phyloP scores from a whole-genome alignment of 1,140 invertebrate genomes.

The Aculops lycopersici region DNA sequence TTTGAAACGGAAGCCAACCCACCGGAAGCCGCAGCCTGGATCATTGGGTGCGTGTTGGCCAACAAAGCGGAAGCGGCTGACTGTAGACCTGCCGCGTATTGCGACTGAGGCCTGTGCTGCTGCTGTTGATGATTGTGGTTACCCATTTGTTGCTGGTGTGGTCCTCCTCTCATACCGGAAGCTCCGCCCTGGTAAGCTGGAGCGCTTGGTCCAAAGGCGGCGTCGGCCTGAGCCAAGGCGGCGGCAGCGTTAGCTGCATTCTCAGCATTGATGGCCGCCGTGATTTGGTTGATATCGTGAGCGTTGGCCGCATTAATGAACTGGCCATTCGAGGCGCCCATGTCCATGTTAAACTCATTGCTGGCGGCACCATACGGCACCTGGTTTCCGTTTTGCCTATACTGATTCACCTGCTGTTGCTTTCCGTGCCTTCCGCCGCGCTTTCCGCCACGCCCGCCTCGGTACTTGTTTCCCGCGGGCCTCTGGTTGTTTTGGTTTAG shows the following conservation, averaged over 20 bases:
- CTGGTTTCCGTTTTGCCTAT: not conserved
- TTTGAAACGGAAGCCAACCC: not conserved
- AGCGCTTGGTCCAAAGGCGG: not conserved
- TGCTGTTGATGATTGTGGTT: not conserved
- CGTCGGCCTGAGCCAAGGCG: not conserved
- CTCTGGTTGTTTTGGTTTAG: not conserved
- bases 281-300: not conserved
- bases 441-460: not conserved
- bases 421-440: not conserved
- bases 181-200: not conserved
- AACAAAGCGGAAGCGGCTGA: too few species aligned
- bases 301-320: not conserved
- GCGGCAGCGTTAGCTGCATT: not conserved
- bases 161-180: too few species aligned
- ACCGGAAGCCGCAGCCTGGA: not conserved
- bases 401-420: not conserved
- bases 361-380: not conserved
- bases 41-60: not conserved
- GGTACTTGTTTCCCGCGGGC: not conserved
- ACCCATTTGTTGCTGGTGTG: not conserved
- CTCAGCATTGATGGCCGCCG: not conserved
- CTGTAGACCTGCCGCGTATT: too few species aligned
- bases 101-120: not conserved
- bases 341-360: not conserved
- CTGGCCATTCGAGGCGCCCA: not conserved